These are phyloP conservation scores for Cochlearius cochlearius DNA, from an alignment of 2,113 vertebrate genomes.

Conservation along the genomic window DNA sequence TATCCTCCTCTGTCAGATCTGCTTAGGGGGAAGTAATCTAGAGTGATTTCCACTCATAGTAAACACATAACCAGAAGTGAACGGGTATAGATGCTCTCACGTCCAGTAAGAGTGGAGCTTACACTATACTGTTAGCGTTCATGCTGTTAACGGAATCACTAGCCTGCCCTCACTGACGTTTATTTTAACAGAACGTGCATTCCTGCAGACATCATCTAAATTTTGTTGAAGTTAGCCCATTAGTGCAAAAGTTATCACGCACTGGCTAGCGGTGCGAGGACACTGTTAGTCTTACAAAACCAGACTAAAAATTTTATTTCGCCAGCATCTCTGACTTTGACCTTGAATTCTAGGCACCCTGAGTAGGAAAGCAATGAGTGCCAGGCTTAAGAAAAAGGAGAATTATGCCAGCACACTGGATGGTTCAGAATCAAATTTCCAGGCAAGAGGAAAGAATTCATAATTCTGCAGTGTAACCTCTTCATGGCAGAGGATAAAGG, in stretches of 20 bases:
- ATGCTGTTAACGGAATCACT: background rate
- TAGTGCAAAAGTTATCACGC: background rate
- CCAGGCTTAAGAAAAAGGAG: background rate
- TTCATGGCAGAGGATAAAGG: background rate
- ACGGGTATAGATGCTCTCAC: background rate
- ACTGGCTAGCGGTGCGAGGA: background rate
- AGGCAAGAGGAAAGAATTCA: background rate
- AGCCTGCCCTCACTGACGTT: background rate
- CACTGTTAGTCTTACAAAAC: background rate
- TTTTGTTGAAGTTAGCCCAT: background rate
- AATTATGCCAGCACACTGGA: background rate
- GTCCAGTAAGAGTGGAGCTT: background rate
- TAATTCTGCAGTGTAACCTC: background rate
- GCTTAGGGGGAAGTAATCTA: background rate
- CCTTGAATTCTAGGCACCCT: background rate
- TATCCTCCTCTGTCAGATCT: background rate
- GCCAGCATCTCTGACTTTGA: background rate
- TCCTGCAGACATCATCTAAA: background rate
- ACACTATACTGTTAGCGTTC: background rate
- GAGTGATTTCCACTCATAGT: background rate
- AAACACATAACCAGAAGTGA: background rate
- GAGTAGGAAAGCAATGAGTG: background rate
- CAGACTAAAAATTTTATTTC: background rate
- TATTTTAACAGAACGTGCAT: background rate
- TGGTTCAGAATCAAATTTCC: background rate